These are phyloP conservation scores for Corvus hawaiiensis DNA, from an alignment of 2,113 vertebrate species.

Conservation along the genomic window DNA sequence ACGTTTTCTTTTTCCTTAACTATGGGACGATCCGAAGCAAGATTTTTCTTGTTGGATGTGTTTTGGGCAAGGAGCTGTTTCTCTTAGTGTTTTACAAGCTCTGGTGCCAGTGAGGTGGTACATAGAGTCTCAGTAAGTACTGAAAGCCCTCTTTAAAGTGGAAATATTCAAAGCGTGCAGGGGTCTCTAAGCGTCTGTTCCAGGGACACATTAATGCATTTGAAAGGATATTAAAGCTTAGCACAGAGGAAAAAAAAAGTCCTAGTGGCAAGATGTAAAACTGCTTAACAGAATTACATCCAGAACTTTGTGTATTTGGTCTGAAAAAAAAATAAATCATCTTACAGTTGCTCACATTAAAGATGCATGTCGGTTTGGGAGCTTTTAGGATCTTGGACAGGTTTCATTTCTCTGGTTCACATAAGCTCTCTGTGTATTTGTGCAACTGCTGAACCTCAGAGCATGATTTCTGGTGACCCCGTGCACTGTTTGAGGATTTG, in stretches of 20 bases:
- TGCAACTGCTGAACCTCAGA: slow-evolving; percentile 28
- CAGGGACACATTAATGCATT: slow-evolving; percentile 74
- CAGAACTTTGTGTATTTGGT: slow-evolving; percentile 70
- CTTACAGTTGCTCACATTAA: slow-evolving; percentile 62
- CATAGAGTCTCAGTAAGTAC: slow-evolving; percentile 59
- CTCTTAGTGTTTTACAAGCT: slow-evolving; percentile 58
- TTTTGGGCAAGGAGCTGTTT: slow-evolving; percentile 49
- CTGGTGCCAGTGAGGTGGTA: slow-evolving; percentile 57
- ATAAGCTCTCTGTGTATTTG: not conserved
- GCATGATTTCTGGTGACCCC: slow-evolving; percentile 37
- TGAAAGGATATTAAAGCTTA: slow-evolving; percentile 80
- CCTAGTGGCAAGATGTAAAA: slow-evolving; percentile 74
- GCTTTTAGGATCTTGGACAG: slow-evolving; percentile 51
- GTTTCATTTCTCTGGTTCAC: slow-evolving; percentile 55
- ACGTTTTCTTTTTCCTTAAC: not conserved
- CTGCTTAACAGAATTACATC: slow-evolving; percentile 76
- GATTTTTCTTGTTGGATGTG: slow-evolving; percentile 11
- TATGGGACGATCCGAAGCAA: slow-evolving; percentile 28
- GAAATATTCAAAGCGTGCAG: slow-evolving; percentile 75
- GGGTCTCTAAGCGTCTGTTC: slow-evolving; percentile 71
- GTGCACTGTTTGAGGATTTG: slow-evolving; percentile 18
- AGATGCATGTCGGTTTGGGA: slow-evolving; percentile 54
- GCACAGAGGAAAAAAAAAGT: slow-evolving; percentile 55
- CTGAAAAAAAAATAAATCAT: slow-evolving; percentile 62
- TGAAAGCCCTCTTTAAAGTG: slow-evolving; percentile 73